A percentile compares a stretch with the other conserved stretches of the same genome.
These are phyloP conservation scores for Xestia ashworthii DNA, from an alignment of 2,888 invertebrate genomes.

Conservation along the genomic window DNA sequence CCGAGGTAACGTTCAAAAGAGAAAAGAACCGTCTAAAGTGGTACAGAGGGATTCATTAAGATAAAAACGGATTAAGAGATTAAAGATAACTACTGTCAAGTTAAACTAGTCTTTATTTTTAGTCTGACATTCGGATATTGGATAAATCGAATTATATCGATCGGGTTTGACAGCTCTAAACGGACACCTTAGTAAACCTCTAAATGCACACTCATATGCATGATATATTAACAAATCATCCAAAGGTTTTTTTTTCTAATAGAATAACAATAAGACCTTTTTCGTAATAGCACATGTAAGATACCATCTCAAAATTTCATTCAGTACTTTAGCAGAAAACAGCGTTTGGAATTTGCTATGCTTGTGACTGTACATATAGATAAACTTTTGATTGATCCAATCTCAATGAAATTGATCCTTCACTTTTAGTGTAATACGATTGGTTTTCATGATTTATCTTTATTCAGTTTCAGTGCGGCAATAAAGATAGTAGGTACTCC, in stretches of 20 bases:
- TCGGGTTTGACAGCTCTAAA: constrained; percentile 24
- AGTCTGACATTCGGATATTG: constrained; percentile 22
- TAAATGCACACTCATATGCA: neutral
- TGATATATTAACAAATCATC: too few relatives aligned
- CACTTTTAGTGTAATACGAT: constrained; percentile 5
- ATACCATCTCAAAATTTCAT: neutral
- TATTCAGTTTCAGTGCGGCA: neutral
- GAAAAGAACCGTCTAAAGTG: constrained; percentile 38
- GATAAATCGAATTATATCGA: constrained; percentile 12
- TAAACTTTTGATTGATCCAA: constrained; percentile 17
- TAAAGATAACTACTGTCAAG: constrained; percentile 37
- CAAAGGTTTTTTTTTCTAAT: too few relatives aligned
- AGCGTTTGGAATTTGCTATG: neutral
- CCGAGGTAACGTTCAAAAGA: constrained; percentile 31
- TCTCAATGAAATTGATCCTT: neutral
- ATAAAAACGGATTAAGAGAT: constrained; percentile 59
- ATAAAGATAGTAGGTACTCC: neutral
- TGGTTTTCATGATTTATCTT: constrained; percentile 23
- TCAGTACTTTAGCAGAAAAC: neutral
- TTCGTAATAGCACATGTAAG: neutral
- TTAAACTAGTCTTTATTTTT: constrained; percentile 18
- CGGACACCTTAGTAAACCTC: neutral
- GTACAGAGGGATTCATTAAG: constrained; percentile 63
- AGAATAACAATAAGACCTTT: too few relatives aligned
- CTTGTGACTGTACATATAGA: neutral